phyloP scores from a whole-genome alignment of 2,888 invertebrate genomes.

The Cheilosia impressa region DNA sequence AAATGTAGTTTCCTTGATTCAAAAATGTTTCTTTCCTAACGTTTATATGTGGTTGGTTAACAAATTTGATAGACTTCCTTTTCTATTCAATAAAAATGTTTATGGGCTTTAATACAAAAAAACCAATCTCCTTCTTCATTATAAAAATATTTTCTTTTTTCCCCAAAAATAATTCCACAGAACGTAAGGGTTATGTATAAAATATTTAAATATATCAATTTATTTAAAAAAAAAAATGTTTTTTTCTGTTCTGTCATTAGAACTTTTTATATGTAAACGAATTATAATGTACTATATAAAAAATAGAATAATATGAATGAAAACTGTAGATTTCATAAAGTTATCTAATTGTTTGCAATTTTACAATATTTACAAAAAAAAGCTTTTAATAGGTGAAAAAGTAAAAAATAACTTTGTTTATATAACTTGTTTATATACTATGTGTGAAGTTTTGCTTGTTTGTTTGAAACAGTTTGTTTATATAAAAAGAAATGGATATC shows the following conservation, averaged over 20 bases:
- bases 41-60: constrained; percentile 30
- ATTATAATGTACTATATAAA: constrained; percentile 25
- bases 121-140: not conserved
- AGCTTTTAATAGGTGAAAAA: constrained; percentile 55
- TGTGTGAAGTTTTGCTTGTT: constrained; percentile 21
- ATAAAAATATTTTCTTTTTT: constrained; percentile 42
- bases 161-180: constrained; percentile 10
- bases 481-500: constrained; percentile 35
- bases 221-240: constrained; percentile 8
- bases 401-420: constrained; percentile 52
- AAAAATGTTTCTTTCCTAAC: constrained; percentile 35
- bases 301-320: constrained; percentile 15
- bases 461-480: constrained; percentile 12
- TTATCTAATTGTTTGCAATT: constrained; percentile 48
- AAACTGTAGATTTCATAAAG: constrained; percentile 21
- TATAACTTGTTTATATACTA: constrained; percentile 30
- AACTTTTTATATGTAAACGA: constrained; percentile 25
- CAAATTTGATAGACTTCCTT: constrained; percentile 8
- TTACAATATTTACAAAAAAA: constrained; percentile 73
- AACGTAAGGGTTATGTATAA: constrained; percentile 17
- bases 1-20: constrained; percentile 10
- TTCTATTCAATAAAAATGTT: constrained; percentile 21
- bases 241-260: constrained; percentile 7
- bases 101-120: constrained; percentile 35
- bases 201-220: constrained; percentile 7